Conservation (phyloP, 2,113 vertebrate genomes). For the Lampris megalopsis region DNA sequence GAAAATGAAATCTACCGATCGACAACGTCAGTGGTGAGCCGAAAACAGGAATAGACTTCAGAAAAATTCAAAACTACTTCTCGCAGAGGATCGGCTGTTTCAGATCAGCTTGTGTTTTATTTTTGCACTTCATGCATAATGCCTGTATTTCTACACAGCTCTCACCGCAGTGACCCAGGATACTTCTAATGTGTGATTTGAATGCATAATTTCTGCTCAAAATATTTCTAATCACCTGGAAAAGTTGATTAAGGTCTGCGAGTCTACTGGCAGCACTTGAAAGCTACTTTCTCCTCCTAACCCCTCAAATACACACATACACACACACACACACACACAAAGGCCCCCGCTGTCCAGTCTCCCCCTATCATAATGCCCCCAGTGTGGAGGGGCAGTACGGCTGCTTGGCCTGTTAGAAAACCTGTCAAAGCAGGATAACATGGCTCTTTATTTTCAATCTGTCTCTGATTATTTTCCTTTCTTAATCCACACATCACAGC, state of each 20-base stretch:
- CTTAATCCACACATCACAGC: constrained; percentile 37
- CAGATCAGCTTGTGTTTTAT: not conserved
- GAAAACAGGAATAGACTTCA: too few species aligned
- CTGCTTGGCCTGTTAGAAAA: constrained; percentile 33
- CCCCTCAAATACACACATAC: constrained; percentile 11
- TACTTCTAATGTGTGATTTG: not conserved
- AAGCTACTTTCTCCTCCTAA: not conserved
- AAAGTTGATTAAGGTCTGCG: not conserved
- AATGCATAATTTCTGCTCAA: not conserved
- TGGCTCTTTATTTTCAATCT: constrained; percentile 58
- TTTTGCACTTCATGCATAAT: not conserved
- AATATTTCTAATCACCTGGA: not conserved
- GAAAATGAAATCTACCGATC: too few species aligned
- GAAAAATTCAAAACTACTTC: too few species aligned
- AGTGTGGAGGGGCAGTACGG: constrained; percentile 55
- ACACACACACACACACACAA: constrained; percentile 17
- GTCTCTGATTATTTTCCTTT: constrained; percentile 64
- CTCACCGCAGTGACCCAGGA: not conserved
- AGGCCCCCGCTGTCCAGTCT: constrained; percentile 59
- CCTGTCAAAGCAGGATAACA: constrained; percentile 43
- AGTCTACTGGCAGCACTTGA: constrained; percentile 12
- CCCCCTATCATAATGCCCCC: constrained; percentile 54
- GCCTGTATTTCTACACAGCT: not conserved
- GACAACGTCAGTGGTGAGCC: too few species aligned
- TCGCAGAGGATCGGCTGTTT: not conserved